Base-by-base conservation (phyloP, 2,888 invertebrate genomes). In the Sinopyrophorus schimmeli region DNA sequence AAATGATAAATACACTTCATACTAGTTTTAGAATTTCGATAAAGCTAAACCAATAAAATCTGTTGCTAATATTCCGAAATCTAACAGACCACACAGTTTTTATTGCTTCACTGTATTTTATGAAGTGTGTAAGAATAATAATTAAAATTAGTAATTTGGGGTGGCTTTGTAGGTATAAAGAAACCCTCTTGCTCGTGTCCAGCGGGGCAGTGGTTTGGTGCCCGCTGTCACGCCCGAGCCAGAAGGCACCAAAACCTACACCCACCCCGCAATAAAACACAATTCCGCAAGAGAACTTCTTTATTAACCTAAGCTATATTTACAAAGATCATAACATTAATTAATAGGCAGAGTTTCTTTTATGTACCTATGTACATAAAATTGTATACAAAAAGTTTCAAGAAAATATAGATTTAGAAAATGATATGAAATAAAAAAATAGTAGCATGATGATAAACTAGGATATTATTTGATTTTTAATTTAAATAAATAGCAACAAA, bases 191-290 rank as follows among this genome's bases (percentile, higher is more conserved):
- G 74, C 74, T 74, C 70, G 64, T 68, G 70, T 72, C 70, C 72
- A 68, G 72, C 71, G 70, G 73, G 73, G 72, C 71, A 71, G 72
- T 70, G 73, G 73, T 74, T 74, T 74, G 74, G 74, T 74, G 73
- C 74, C 74, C 74, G 71, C 71, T 70, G 69, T 66, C 69, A 72
- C 67, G 65, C 63, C 66, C 69, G 71, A 72, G 73, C 73, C 72
- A 66, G 70, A 70, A 70, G 72, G 74, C 80, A 80, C 80, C 81
- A 81, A 81, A 81, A 81, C 72, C 73, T 72, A 70, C 73, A 70
- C 68, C 71, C 66, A 69, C 72, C 73, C 71, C 71, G 46, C 42
- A 51, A 58, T 75, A 75, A 61, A 72, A 70, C 67, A 69, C 65
- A 73, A 75, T 63, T 59, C 68, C 63, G 73, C 73, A 74, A 74